Percentiles rank a stretch among this genome's conserved stretches.
phyloP scores from a whole-genome alignment of 1,140 invertebrate genomes.

The Diachasma alloeum region DNA sequence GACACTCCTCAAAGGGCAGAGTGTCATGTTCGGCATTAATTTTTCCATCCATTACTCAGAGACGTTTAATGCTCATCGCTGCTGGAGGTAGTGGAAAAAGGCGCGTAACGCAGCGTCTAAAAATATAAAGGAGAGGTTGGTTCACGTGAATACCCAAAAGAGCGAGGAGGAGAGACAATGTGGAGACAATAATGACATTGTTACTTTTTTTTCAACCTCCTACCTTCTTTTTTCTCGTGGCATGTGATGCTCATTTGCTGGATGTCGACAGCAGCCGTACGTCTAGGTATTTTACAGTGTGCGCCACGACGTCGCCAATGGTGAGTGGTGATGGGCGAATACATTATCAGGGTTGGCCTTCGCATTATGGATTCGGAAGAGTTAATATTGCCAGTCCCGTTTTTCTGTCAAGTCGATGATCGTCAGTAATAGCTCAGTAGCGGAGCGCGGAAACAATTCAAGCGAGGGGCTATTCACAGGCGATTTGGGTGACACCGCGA shows the following conservation, averaged over 20 bases:
- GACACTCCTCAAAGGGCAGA: too few relatives aligned
- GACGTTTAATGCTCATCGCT: background rate
- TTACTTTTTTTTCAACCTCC: background rate
- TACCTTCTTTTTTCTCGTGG: background rate
- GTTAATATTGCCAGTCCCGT: background rate
- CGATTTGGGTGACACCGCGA: too few relatives aligned
- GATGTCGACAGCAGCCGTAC: constrained; percentile 4
- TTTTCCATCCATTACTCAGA: background rate
- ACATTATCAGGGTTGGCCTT: constrained; percentile 37
- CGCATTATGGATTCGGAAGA: constrained; percentile 38
- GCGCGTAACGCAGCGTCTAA: constrained; percentile 25
- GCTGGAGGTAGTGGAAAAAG: background rate
- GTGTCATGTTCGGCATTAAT: too few relatives aligned
- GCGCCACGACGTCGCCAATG: constrained; percentile 34
- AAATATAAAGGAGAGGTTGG: constrained; percentile 27
- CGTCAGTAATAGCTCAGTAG: background rate
- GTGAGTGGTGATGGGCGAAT: constrained; percentile 21
- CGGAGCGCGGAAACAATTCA: too few relatives aligned
- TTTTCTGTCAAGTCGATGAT: background rate
- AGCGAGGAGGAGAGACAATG: background rate
- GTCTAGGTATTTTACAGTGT: background rate
- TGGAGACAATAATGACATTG: background rate
- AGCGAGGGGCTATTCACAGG: too few relatives aligned
- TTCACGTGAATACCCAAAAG: background rate
- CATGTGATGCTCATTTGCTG: background rate